Conservation (phyloP, 37 sponge, comb jelly and placozoan genomes). For the Beroe forskalii region DNA sequence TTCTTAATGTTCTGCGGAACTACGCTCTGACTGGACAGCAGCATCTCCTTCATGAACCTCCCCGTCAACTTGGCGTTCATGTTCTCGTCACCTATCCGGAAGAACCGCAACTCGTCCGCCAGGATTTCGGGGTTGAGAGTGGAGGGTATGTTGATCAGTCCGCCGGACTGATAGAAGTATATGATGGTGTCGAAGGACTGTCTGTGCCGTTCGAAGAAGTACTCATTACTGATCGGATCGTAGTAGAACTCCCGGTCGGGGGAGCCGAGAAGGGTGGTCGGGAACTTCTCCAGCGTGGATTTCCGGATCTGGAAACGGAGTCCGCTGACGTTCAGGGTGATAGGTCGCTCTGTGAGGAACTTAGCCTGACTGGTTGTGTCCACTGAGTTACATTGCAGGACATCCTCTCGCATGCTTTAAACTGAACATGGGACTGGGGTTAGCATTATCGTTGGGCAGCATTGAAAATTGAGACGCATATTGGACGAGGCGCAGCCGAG, state of each 20-base stretch:
- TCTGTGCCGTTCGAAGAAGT: conserved; percentile 11
- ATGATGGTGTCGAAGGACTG: not conserved
- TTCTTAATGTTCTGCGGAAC: not conserved
- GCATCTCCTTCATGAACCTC: not conserved
- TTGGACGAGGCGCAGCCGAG: too few species aligned
- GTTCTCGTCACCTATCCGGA: not conserved
- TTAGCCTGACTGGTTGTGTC: not conserved
- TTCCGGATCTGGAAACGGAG: not conserved
- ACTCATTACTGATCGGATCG: not conserved
- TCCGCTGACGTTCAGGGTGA: conserved; percentile 22
- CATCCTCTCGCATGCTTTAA: not conserved
- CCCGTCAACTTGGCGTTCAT: not conserved
- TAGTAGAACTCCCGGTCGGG: not conserved
- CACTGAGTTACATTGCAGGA: not conserved
- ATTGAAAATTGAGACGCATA: too few species aligned
- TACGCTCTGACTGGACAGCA: not conserved
- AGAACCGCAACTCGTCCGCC: conserved; percentile 23
- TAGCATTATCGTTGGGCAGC: too few species aligned
- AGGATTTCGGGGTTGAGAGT: not conserved
- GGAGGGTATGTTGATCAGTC: not conserved
- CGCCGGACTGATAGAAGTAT: conserved; percentile 17
- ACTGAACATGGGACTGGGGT: too few species aligned
- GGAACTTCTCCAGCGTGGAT: not conserved
- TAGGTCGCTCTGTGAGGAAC: not conserved
- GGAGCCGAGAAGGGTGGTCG: conserved; percentile 4